Evolutionary conservation across 1,140 invertebrate genomes (phyloP).

Genomic region (Lepidurus arcticus): DNA sequence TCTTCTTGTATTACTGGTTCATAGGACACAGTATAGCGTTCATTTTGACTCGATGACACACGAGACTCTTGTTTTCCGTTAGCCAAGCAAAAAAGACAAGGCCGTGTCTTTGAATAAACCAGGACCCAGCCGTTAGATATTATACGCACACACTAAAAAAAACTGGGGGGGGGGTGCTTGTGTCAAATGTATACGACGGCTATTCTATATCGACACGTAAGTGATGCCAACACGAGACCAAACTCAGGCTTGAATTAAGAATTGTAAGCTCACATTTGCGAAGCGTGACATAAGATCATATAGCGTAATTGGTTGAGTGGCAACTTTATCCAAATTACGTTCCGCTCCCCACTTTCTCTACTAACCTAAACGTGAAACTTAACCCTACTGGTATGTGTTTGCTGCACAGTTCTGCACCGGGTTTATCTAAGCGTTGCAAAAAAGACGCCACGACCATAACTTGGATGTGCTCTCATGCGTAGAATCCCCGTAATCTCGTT

Average conservation of each 20-base stretch:
- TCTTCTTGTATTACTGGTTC: no score
- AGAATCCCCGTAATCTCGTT: neutral
- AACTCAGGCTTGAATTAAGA: neutral
- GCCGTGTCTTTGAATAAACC: neutral
- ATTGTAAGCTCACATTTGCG: neutral
- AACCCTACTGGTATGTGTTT: neutral
- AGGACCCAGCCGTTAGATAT: neutral
- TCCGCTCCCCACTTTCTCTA: neutral
- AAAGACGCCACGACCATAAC: neutral
- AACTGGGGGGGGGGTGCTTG: neutral
- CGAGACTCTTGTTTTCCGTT: neutral
- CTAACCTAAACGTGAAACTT: neutral
- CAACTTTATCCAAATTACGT: neutral
- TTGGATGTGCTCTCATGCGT: neutral
- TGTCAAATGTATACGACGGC: neutral
- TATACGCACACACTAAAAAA: neutral
- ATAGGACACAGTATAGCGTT: no score
- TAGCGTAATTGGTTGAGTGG: neutral
- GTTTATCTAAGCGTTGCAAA: neutral
- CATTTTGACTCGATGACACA: neutral
- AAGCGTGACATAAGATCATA: neutral
- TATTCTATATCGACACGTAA: neutral
- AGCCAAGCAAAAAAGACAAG: neutral
- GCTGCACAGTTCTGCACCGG: neutral
- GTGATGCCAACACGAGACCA: neutral